Conservation (phyloP, 2,888 invertebrate genomes). For the Halocaridina rubra region DNA sequence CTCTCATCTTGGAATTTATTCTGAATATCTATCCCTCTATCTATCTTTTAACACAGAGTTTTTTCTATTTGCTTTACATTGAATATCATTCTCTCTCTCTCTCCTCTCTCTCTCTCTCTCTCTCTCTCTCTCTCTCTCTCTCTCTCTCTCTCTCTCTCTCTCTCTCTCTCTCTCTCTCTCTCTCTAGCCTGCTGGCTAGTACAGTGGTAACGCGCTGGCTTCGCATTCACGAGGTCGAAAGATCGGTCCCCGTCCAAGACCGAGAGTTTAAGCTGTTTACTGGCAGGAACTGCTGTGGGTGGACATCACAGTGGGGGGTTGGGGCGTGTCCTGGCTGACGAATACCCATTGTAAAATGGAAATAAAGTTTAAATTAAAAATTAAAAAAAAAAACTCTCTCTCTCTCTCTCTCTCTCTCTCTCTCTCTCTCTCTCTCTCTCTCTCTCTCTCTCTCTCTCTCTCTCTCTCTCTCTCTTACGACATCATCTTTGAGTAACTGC, state of each 20-base stretch:
- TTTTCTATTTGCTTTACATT: background rate
- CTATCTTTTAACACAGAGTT: background rate
- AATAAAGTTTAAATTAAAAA: background rate
- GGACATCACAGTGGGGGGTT: too few species aligned
- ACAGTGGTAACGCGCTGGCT: too few species aligned
- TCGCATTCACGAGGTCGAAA: too few species aligned
- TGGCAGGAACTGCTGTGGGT: too few species aligned
- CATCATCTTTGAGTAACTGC: too few species aligned
- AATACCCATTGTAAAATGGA: too few species aligned
- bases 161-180: background rate
- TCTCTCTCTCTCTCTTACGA: background rate
- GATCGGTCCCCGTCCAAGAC: too few species aligned
- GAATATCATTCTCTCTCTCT: background rate
- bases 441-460: background rate
- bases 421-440: background rate
- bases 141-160: background rate
- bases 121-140: background rate
- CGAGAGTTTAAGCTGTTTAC: too few species aligned
- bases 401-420: background rate
- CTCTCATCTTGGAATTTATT: background rate
- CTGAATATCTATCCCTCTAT: background rate
- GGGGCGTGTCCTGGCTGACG: too few species aligned
- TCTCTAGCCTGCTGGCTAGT: too few species aligned
- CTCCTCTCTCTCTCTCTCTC: background rate
- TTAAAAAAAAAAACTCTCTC: background rate